Evolutionary conservation across 1,140 invertebrate species (phyloP).

Genomic region (Mycetomoellerius zeteki): DNA sequence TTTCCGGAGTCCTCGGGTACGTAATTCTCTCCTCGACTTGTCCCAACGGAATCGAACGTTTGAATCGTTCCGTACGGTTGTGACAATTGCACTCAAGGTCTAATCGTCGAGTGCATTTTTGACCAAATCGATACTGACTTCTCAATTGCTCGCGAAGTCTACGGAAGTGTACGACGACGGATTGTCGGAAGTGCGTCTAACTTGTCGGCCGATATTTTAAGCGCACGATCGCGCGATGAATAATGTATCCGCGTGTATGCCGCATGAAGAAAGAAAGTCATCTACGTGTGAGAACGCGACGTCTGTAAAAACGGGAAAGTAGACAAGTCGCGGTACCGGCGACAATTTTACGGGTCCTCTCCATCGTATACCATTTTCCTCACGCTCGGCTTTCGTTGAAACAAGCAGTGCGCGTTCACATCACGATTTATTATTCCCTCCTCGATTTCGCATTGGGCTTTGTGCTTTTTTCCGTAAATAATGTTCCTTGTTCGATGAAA

Average conservation of each 20-base stretch:
- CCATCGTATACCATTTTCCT: slow-evolving; percentile 30
- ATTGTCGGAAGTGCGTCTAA: slow-evolving; percentile 42
- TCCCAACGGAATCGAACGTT: not conserved
- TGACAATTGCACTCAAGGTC: not conserved
- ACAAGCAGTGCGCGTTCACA: slow-evolving; percentile 7
- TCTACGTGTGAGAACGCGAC: slow-evolving; percentile 9
- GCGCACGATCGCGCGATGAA: slow-evolving; percentile 66
- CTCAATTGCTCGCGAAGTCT: not conserved
- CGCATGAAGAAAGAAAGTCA: slow-evolving; percentile 4
- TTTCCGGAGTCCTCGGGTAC: slow-evolving; percentile 12
- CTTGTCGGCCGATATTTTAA: slow-evolving; percentile 34
- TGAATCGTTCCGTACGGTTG: not conserved
- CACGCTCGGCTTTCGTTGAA: slow-evolving; percentile 36
- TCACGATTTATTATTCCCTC: slow-evolving; percentile 46
- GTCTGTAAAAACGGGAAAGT: slow-evolving; percentile 39
- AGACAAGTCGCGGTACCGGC: slow-evolving; percentile 36
- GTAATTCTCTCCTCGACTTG: slow-evolving; percentile 33
- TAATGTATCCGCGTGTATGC: slow-evolving; percentile 62
- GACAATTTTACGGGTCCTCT: slow-evolving; percentile 43
- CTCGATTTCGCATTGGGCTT: slow-evolving; percentile 34
- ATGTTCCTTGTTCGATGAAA: slow-evolving; percentile 33
- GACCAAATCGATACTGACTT: slow-evolving; percentile 12
- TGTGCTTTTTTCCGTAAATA: slow-evolving; percentile 50
- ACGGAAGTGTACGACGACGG: slow-evolving; percentile 26
- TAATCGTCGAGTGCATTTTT: slow-evolving; percentile 33